Evolutionary conservation across 2,888 invertebrate genomes (phyloP), one percentile per base, ranked within the genome.

Genomic region (Caenorhabditis panamensis): DNA sequence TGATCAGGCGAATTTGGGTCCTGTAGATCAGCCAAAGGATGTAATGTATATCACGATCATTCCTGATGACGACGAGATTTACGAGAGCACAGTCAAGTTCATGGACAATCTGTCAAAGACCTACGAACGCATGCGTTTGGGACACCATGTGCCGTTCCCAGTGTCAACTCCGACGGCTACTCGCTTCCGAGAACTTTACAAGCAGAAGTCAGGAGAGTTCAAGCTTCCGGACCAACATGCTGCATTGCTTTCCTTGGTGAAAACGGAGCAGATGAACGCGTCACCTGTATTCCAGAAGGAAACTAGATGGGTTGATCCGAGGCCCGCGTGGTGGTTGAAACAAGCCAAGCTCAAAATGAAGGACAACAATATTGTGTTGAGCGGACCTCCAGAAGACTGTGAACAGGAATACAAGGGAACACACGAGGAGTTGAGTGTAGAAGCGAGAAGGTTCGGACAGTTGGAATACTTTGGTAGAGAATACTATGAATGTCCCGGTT

Each of bases 21-120:
- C 99, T 0, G 97, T 96, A 91, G 95, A 96, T n/a, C 95, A 95
- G 91, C 94, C 96, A 5, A 93, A 97, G 37, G 97, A 99, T 91
- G 94, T 99, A 0, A 96, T 95, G 26, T 99, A 98, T 91, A 94
- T 97, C 47, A 96, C 97, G 8, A 94, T 99, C 0, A 95, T 96
- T 37, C 97, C 98, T 0, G 97, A 98, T 90, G 95, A 94, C 90
- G 95, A 96, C 72, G 94, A 94, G 84, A 93, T 96, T 44, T 92
- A 95, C 61, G 94, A 94, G 51, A 94, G 94, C 88, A 94, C 96
- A 3, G 53, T 76, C 11, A 73, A 75, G 11, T 89, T 87, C 59
- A 81, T 89, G 84, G 86, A 88, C 44, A 75, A 81, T 16, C 26
- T 89, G 44, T 83, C 85, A 54, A 62, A 73, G 77, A 84, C 44